Base-by-base conservation (phyloP, 2,888 invertebrate genomes). In the Acrocyrtus sp. region DNA sequence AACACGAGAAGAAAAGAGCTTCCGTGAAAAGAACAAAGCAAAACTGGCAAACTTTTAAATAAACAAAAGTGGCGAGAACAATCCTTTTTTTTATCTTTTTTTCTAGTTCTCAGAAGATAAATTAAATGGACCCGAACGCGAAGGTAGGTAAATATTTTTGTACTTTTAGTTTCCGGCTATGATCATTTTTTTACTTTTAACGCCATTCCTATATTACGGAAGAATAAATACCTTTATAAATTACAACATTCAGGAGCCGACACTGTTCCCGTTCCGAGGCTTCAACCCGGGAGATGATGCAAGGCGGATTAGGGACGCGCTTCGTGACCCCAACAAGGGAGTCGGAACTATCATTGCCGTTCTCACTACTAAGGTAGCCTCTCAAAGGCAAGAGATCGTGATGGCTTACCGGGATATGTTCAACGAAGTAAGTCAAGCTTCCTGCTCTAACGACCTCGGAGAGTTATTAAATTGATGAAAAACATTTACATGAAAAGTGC, bases 311-410 rank as follows among this genome's bases (percentile, higher is more conserved):
- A 53, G 57, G 24, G 53, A 61, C 19, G 69, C 69, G 4, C 54
- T 74, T 15, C 45, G 50, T 17, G 78, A 78, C 57, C 67, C 81
- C 8, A 81, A 84, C 43, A 85, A 85, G 8, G 82, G 83, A 67
- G 83, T 83, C 53, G 78, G 80, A 8, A 74, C 78, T 15, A 81
- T 86, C 77, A 82, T 84, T 57, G 68, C 74, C 58, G 81, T 84
- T 15, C 76, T 85, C 75, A 83, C 83, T 17, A 70, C 83, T 2
- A 83, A 84, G 77, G 84, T 84, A 74, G 84, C 79, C 65, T 82
- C 82, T 8, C 85, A 86, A 74, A 79, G 85, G 47, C 77, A 61
- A 15, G 60, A 69, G 26, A 58, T 68, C 27, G 21, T 39, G 6
- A 41, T 19, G 10, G 50, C 68, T 6, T 68, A 68, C 68, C 47